A percentile compares a stretch with the other conserved stretches of the same genome.
Evolutionary conservation across 2,797 vertebrate genomes (phyloP).

Genomic region (Bufotes viridis): DNA sequence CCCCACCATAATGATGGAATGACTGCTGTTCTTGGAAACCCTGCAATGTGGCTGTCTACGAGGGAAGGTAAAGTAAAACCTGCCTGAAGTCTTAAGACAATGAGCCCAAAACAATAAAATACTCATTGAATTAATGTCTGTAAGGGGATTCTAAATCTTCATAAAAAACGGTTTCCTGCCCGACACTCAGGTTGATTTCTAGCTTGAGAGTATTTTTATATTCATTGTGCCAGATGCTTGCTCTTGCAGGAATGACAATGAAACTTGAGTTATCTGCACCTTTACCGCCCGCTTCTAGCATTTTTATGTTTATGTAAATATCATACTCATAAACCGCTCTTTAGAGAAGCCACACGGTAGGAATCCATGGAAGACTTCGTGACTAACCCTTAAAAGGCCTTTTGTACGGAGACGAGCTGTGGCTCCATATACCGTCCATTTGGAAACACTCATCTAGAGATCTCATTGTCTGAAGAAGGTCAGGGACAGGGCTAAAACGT

Average conservation of each 20-base stretch:
- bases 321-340: constrained; percentile 28
- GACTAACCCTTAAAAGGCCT: neutral
- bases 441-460: too few relatives aligned
- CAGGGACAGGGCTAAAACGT: too few relatives aligned
- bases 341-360: neutral
- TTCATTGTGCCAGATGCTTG: constrained; percentile 53
- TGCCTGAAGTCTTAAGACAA: constrained; percentile 32
- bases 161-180: constrained; percentile 54
- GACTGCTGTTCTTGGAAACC: neutral
- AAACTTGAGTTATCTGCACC: constrained; percentile 53
- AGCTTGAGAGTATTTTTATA: constrained; percentile 52
- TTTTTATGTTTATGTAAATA: constrained; percentile 53
- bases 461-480: too few relatives aligned
- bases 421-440: too few relatives aligned
- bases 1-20: neutral
- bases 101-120: constrained; percentile 31
- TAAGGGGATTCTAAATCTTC: constrained; percentile 49
- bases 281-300: constrained; percentile 40
- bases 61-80: neutral
- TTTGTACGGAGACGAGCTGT: too few relatives aligned
- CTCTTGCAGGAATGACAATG: constrained; percentile 55
- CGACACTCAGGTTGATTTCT: constrained; percentile 46
- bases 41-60: neutral
- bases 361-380: neutral
- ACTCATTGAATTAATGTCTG: constrained; percentile 38